Conservation (phyloP, 2,888 invertebrate genomes). For the Platerodrilus igneus region DNA sequence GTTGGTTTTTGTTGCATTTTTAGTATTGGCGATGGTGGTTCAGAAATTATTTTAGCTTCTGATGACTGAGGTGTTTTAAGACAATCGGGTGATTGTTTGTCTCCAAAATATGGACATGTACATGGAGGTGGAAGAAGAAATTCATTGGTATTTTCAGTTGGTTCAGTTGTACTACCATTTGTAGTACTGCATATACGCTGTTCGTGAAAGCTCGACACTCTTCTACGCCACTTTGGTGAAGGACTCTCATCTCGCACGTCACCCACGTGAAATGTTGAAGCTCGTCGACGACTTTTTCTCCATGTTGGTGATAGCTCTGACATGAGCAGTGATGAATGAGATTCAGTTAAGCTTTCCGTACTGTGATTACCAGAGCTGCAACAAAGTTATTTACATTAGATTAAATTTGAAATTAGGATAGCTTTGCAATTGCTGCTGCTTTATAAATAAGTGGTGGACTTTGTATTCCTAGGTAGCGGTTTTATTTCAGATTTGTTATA, state of each 20-base stretch:
- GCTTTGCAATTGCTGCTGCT: too few relatives aligned
- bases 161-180: conserved; percentile 39
- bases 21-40: conserved; percentile 48
- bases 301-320: conserved; percentile 35
- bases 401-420: too few relatives aligned
- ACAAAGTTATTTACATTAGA: too few relatives aligned
- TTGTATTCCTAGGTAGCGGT: too few relatives aligned
- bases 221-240: conserved; percentile 44
- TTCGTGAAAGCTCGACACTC: conserved; percentile 52
- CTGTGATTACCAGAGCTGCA: conserved; percentile 36
- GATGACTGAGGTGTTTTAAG: conserved; percentile 46
- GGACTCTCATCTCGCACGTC: conserved; percentile 43
- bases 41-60: conserved; percentile 52
- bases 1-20: conserved; percentile 35
- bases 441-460: too few relatives aligned
- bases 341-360: conserved; percentile 38
- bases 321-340: conserved; percentile 40
- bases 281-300: conserved; percentile 43
- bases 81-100: conserved; percentile 56
- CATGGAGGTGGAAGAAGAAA: conserved; percentile 68
- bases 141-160: conserved; percentile 37
- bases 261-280: conserved; percentile 52
- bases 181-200: conserved; percentile 37
- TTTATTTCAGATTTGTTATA: too few relatives aligned
- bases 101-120: conserved; percentile 77